Base-by-base conservation (phyloP, 1,140 invertebrate species). In the Drosophila melanica region DNA sequence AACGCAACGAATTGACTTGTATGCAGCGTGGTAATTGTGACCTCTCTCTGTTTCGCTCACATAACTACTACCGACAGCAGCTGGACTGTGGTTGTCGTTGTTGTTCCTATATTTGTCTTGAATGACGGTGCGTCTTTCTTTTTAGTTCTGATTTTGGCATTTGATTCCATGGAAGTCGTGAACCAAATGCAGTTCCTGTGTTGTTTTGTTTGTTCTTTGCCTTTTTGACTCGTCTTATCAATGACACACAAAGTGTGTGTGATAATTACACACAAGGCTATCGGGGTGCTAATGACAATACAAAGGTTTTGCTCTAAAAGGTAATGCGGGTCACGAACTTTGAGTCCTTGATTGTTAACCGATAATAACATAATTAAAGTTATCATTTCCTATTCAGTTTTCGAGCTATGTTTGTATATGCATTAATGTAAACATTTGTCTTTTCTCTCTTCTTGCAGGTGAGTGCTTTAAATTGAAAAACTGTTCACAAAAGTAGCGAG, bases 161-260 rank as follows among this genome's bases (percentile, higher is more conserved):
- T 77, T 68, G 79, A 87, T 86, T 75, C 82, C 53, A 33, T 62
- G 81, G 73, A 86, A 78, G 47, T 53, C 59, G 37, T 62, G 69
- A 69, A 65, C 42, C 62, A 81, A 85, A 86, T 86, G 77, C 81
- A 86, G 82, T 86, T 86, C 79, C 82, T 87, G 72, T 86, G 84
- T 86, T 87, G 35, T 85, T 84, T 51, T 72, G 20, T 69, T 70
- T 69, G 51, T 53, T 72, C 55, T 60, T 57, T 45, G 12, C 41
- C 42, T 72, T 79, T 37, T 41, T 45, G 51, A 8, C 64, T 76
- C 58, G 78, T 50, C 65, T 75, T 65, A 73, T 71, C 54, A 75
- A 77, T 75, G 66, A 37, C 47, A 60, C 48, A 58, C 47, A 47
- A 48, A 51, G 59, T 59, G 75, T 70, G 62, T 74, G 78, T 86